Evolutionary conservation across 23 tunicate genomes (phyloP).

Genomic region (Pegea sp.): DNA sequence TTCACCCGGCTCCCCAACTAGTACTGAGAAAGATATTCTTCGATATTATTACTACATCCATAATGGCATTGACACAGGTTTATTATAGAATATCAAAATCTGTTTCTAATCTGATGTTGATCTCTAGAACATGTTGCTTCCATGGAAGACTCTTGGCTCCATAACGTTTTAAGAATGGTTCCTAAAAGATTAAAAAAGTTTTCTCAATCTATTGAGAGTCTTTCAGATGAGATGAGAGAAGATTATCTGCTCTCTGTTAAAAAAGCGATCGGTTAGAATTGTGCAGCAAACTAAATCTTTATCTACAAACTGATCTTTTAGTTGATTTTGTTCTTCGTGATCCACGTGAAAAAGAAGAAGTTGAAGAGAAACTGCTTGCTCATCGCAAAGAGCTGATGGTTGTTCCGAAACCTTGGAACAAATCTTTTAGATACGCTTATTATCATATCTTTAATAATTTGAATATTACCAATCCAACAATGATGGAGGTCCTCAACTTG

Average conservation of each 20-base stretch:
- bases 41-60: slow-evolving; percentile 94
- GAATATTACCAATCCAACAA: slow-evolving; percentile 83
- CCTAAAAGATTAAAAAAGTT: slow-evolving; percentile 63
- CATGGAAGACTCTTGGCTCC: slow-evolving; percentile 87
- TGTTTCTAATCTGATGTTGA: neutral
- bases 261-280: slow-evolving; percentile 65
- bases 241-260: slow-evolving; percentile 94
- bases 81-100: neutral
- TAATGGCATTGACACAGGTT: slow-evolving; percentile 94
- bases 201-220: slow-evolving; percentile 54
- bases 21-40: slow-evolving; percentile 80
- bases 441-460: slow-evolving; percentile 38
- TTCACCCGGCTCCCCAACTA: slow-evolving; percentile 79
- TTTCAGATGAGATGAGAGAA: slow-evolving; percentile 99
- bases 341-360: slow-evolving; percentile 72
- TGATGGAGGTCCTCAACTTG: slow-evolving; percentile 80
- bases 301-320: slow-evolving; percentile 3
- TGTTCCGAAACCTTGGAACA: slow-evolving; percentile 85
- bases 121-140: slow-evolving; percentile 90
- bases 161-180: slow-evolving; percentile 72
- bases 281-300: neutral
- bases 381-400: slow-evolving; percentile 79
- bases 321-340: slow-evolving; percentile 94
- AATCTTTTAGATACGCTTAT: slow-evolving; percentile 17
- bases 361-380: slow-evolving; percentile 22